These are phyloP conservation scores for Stenoptilia bipunctidactyla DNA, from an alignment of 2,888 invertebrate genomes.

Conservation along the genomic window DNA sequence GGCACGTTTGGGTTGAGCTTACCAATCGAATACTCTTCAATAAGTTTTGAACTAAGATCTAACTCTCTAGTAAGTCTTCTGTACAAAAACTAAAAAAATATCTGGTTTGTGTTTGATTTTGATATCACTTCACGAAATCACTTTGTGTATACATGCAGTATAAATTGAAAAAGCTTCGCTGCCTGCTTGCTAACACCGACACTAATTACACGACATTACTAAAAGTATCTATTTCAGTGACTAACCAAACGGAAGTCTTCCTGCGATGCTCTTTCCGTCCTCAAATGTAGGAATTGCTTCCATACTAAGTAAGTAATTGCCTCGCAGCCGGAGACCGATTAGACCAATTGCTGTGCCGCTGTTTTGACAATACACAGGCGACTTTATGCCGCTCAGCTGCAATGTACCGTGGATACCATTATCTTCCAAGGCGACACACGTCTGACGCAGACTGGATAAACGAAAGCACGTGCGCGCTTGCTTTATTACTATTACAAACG, in stretches of 20 bases:
- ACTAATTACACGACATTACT: too few species aligned
- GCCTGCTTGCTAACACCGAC: too few species aligned
- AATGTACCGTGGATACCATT: not conserved
- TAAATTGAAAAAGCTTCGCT: too few species aligned
- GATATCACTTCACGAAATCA: too few species aligned
- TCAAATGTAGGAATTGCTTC: slow-evolving; percentile 69
- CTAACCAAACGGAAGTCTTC: slow-evolving; percentile 64
- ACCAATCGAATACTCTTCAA: too few species aligned
- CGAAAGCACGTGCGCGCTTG: not conserved
- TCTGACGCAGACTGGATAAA: not conserved
- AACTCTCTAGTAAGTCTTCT: too few species aligned
- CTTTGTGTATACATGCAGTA: too few species aligned
- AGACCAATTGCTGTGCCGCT: slow-evolving; percentile 63
- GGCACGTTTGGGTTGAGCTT: too few species aligned
- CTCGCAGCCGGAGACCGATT: slow-evolving; percentile 62
- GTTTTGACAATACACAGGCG: slow-evolving; percentile 60
- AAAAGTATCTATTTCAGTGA: slow-evolving; percentile 39
- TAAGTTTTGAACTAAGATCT: too few species aligned
- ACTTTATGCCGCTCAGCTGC: slow-evolving; percentile 9
- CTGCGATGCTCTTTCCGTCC: slow-evolving; percentile 62
- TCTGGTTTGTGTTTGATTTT: too few species aligned
- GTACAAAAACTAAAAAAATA: too few species aligned
- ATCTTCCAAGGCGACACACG: not conserved
- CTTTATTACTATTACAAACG: too few species aligned
- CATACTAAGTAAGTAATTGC: slow-evolving; percentile 68